phyloP scores from a whole-genome alignment of 2,113 vertebrate genomes.

The Alosa alosa region DNA sequence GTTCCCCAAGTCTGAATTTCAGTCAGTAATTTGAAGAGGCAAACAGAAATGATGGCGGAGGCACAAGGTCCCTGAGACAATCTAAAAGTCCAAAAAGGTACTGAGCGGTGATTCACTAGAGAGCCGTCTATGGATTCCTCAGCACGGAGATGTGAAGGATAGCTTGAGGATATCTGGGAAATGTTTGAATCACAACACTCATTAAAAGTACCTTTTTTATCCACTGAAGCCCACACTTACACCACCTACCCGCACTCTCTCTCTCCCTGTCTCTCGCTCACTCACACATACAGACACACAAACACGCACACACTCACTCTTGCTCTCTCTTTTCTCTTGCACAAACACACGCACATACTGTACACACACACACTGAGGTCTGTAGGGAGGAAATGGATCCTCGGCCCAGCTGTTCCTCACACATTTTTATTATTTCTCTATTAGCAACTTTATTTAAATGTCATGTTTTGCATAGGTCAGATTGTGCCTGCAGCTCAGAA shows the following conservation, averaged over 20 bases:
- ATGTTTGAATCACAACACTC: slow-evolving; percentile 3
- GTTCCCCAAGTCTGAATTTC: background rate
- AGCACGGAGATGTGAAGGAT: background rate
- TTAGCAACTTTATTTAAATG: slow-evolving; percentile 20
- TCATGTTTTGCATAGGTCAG: slow-evolving; percentile 28
- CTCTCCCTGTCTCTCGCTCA: background rate
- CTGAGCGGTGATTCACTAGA: background rate
- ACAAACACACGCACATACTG: background rate
- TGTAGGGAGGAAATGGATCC: background rate
- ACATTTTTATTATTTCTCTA: slow-evolving; percentile 16
- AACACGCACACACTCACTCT: background rate
- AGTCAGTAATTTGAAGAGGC: background rate
- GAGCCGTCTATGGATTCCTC: background rate
- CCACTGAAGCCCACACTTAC: background rate
- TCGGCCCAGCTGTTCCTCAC: background rate
- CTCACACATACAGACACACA: background rate
- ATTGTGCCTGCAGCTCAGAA: background rate
- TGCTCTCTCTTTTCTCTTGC: background rate
- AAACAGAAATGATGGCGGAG: background rate
- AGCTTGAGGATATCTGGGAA: background rate
- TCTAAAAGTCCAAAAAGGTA: background rate
- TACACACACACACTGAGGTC: background rate
- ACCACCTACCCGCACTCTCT: background rate
- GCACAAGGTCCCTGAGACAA: background rate
- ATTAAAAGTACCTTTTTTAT: background rate